These are phyloP conservation scores for Drosophila tropicalis DNA, from an alignment of 1,140 invertebrate genomes.

Conservation along the genomic window DNA sequence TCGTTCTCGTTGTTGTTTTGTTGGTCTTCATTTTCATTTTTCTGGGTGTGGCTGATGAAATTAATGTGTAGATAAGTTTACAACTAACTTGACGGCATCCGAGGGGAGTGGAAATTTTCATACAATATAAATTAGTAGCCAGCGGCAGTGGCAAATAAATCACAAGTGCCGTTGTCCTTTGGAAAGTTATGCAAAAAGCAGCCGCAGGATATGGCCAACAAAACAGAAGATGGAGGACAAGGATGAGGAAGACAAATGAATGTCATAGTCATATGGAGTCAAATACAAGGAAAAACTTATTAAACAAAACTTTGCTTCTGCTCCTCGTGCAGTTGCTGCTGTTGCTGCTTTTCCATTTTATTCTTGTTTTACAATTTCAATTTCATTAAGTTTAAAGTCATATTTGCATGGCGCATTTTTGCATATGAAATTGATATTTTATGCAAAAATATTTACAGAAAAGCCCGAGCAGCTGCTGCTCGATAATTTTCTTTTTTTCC, in stretches of 20 bases:
- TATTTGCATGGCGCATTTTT: constrained; percentile 48
- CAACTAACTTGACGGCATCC: not conserved
- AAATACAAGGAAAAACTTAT: constrained; percentile 31
- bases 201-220: constrained; percentile 13
- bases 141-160: constrained; percentile 21
- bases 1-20: not conserved
- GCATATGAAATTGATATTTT: constrained; percentile 75
- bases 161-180: constrained; percentile 23
- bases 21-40: constrained; percentile 8
- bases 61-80: constrained; percentile 36
- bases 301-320: constrained; percentile 35
- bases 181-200: constrained; percentile 51
- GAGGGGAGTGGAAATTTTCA: constrained; percentile 13
- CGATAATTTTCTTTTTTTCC: constrained; percentile 48
- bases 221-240: not conserved
- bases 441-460: constrained; percentile 69
- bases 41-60: constrained; percentile 12
- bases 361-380: constrained; percentile 48
- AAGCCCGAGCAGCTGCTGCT: constrained; percentile 49
- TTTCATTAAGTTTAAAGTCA: constrained; percentile 68
- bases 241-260: not conserved
- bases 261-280: not conserved
- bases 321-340: constrained; percentile 43
- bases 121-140: constrained; percentile 47
- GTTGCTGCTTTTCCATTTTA: too few relatives aligned